phyloP scores from a whole-genome alignment of 2,888 invertebrate species.

The Podabrus alpinus region DNA sequence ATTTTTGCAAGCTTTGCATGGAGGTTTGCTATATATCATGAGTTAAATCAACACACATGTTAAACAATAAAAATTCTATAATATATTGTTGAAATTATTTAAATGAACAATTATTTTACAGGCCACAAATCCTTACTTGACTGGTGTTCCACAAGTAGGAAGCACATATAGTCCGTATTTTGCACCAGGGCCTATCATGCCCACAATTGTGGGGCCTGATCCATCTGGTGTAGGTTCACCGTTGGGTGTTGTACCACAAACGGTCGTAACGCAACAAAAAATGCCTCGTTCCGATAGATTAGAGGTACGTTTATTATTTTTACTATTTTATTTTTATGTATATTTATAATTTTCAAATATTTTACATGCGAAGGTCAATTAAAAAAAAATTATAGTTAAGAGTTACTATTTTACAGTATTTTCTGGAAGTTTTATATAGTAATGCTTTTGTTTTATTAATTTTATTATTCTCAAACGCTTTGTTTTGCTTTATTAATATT shows the following conservation, averaged over 20 bases:
- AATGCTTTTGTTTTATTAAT: background rate
- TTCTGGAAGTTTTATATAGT: conserved; percentile 4
- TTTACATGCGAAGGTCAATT: conserved; percentile 4
- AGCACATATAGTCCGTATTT: conserved; percentile 92
- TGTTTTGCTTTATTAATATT: background rate
- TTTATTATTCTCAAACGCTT: background rate
- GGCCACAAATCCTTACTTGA: conserved; percentile 91
- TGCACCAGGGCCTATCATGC: conserved; percentile 86
- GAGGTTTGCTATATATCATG: conserved; percentile 10
- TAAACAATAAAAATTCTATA: background rate
- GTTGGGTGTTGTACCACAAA: conserved; percentile 82
- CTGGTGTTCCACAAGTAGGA: conserved; percentile 86
- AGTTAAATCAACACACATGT: background rate
- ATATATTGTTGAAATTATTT: background rate
- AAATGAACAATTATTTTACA: conserved; percentile 44
- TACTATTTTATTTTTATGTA: conserved; percentile 22
- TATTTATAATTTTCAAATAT: conserved; percentile 16
- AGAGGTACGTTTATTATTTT: conserved; percentile 73
- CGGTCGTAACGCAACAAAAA: conserved; percentile 88
- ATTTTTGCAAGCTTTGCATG: conserved; percentile 22
- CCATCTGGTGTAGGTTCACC: conserved; percentile 80
- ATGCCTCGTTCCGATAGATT: conserved; percentile 93
- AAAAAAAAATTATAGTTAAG: background rate
- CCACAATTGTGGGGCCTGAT: conserved; percentile 87
- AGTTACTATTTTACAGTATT: conserved; percentile 5